phyloP scores from a whole-genome alignment of 2,797 vertebrate genomes.

The Toxotes lorentzi region DNA sequence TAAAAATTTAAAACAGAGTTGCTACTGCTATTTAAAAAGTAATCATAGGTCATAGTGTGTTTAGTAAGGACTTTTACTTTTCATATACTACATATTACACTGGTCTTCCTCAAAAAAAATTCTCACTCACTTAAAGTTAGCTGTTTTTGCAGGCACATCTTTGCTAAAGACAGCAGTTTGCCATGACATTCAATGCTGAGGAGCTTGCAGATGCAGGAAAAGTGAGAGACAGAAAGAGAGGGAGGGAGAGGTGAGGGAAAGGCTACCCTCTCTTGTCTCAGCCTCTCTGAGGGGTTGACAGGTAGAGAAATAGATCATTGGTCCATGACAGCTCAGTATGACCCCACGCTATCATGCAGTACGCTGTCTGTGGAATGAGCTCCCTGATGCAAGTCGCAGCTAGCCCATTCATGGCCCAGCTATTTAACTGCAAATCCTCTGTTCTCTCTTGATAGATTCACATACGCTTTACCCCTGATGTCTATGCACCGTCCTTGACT shows the following conservation, averaged over 20 bases:
- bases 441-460: slow-evolving; percentile 64
- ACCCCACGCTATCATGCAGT: slow-evolving; percentile 77
- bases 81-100: not conserved
- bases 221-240: slow-evolving; percentile 17
- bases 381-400: slow-evolving; percentile 73
- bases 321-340: slow-evolving; percentile 87
- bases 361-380: slow-evolving; percentile 73
- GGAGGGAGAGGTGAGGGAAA: slow-evolving; percentile 65
- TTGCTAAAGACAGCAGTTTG: slow-evolving; percentile 54
- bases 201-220: slow-evolving; percentile 37
- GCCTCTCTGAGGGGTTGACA: slow-evolving; percentile 90
- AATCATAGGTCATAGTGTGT: slow-evolving; percentile 8
- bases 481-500: slow-evolving; percentile 78
- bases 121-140: slow-evolving; percentile 15
- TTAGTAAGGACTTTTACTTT: not conserved
- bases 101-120: not conserved
- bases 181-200: slow-evolving; percentile 45
- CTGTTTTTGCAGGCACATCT: slow-evolving; percentile 27
- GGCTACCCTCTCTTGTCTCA: slow-evolving; percentile 74
- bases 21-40: slow-evolving; percentile 33
- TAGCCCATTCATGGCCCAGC: slow-evolving; percentile 62
- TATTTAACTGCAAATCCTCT: slow-evolving; percentile 72
- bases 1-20: slow-evolving; percentile 15
- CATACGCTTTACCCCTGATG: slow-evolving; percentile 59
- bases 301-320: slow-evolving; percentile 92